Evolutionary conservation across 2,113 vertebrate species (phyloP), one percentile per base, ranked within the genome.

Genomic region (Hirundichthys speculiger): DNA sequence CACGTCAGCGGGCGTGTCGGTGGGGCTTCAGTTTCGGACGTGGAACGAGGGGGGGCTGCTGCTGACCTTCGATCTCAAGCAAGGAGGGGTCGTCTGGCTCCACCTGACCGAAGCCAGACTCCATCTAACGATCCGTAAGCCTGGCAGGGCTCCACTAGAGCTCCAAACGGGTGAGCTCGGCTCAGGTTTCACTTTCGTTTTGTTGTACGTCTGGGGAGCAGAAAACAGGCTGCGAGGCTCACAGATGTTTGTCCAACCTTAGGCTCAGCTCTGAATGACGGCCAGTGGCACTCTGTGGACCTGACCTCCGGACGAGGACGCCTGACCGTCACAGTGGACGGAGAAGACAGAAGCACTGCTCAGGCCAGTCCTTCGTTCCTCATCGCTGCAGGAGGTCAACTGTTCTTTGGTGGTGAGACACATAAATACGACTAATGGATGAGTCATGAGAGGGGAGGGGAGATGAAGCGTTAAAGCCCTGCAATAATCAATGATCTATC

Each of bases 331-430:
- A 57, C 56, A 0, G 92, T 97, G 65, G 95, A 98, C 38, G 89
- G 86, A 48, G 92, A 92, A 0, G 52, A 86, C 52, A 79, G 83
- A 1, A 84, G 79, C 0, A 76, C 89, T 3, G 67, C 86, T 66
- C 74, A 93, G 13, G 79, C 83, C 14, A 80, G 85, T 52, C 69
- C 88, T 2, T 77, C 92, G 0, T 89, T 93, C 30, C 89, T 91
- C 0, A 69, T 93, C 48, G 73, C 80, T 56, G 87, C 92, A 45
- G 89, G 81, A 59, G 81, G 79, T 21, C 58, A 74, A 49, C 90
- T 94, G 54, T 96, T 94, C 80, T 94, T 96, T 73, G 96, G 95
- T 80, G 96, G 96, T 97, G 72, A 90, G 88, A 11, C n/a, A n/a
- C n/a, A n/a, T n/a, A n/a, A n/a, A n/a, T n/a, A n/a, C n/a, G n/a